phyloP scores from a whole-genome alignment of 2,888 invertebrate species.

The Notodonta dromedarius region DNA sequence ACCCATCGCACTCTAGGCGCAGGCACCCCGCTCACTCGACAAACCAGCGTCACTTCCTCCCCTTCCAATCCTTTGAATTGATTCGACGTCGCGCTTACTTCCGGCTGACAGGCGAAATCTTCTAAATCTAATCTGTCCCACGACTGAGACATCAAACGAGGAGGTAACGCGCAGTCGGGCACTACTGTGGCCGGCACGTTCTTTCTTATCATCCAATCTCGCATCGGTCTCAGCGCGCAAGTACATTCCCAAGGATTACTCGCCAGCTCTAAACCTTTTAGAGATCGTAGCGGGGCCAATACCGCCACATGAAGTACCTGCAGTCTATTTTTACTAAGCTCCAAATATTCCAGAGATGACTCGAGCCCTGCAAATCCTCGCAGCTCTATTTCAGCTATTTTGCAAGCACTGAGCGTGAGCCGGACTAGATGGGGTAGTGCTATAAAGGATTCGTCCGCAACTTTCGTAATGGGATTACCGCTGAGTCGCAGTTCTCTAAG shows the following conservation, averaged over 20 bases:
- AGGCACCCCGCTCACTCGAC: slow-evolving; percentile 88
- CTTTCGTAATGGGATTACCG: slow-evolving; percentile 89
- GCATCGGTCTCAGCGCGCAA: slow-evolving; percentile 88
- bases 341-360: slow-evolving; percentile 89
- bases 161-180: slow-evolving; percentile 88
- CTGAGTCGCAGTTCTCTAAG: slow-evolving; percentile 89
- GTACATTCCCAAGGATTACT: slow-evolving; percentile 94
- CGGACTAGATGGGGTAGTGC: slow-evolving; percentile 87
- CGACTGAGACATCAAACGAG: slow-evolving; percentile 85
- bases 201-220: slow-evolving; percentile 91
- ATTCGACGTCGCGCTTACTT: slow-evolving; percentile 85
- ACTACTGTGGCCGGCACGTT: slow-evolving; percentile 89
- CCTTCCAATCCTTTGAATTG: slow-evolving; percentile 88
- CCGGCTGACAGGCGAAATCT: slow-evolving; percentile 91
- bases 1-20: slow-evolving; percentile 90
- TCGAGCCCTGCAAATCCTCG: slow-evolving; percentile 90
- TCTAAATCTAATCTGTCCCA: slow-evolving; percentile 92
- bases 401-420: slow-evolving; percentile 90
- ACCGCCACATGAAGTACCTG: slow-evolving; percentile 87
- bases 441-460: slow-evolving; percentile 88
- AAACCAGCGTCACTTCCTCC: slow-evolving; percentile 89
- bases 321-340: slow-evolving; percentile 90
- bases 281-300: slow-evolving; percentile 86
- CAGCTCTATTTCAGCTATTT: slow-evolving; percentile 87
- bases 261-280: slow-evolving; percentile 91